These are phyloP conservation scores for Maniola jurtina DNA, from an alignment of 1,140 invertebrate genomes.

Conservation along the genomic window DNA sequence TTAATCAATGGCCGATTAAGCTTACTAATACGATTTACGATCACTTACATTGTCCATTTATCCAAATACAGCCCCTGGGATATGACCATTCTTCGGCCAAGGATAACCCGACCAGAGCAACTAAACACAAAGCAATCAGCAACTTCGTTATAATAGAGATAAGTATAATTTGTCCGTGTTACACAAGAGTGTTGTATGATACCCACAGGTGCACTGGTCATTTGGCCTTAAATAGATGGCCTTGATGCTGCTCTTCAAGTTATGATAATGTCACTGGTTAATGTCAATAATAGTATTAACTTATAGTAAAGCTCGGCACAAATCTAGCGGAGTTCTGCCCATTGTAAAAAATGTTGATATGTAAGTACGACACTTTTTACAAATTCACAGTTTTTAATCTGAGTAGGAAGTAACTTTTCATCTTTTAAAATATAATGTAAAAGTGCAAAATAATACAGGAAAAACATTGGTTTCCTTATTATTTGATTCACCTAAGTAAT, in stretches of 20 bases:
- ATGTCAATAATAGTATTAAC: too few relatives aligned
- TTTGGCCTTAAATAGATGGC: neutral
- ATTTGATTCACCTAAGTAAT: too few relatives aligned
- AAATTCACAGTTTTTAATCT: too few relatives aligned
- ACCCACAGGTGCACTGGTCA: neutral
- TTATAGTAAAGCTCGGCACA: too few relatives aligned
- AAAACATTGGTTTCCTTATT: too few relatives aligned
- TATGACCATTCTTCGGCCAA: conserved; percentile 26
- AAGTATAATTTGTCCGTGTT: neutral
- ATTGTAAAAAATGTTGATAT: too few relatives aligned
- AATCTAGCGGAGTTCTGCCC: too few relatives aligned
- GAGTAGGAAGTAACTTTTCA: too few relatives aligned
- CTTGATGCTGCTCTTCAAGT: neutral
- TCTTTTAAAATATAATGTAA: too few relatives aligned
- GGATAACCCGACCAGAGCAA: conserved; percentile 27
- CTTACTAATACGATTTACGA: neutral
- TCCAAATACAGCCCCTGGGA: conserved; percentile 40
- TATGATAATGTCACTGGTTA: neutral
- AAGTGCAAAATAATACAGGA: too few relatives aligned
- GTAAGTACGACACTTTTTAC: too few relatives aligned
- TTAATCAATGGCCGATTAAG: neutral
- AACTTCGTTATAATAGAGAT: conserved; percentile 30
- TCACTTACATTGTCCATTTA: conserved; percentile 35
- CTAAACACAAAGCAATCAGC: conserved; percentile 22
- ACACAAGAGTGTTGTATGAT: neutral